A percentile compares a stretch with the other conserved stretches of the same genome.
Evolutionary conservation across 2,888 invertebrate genomes (phyloP).

Genomic region (Lycocerus yunnanus): DNA sequence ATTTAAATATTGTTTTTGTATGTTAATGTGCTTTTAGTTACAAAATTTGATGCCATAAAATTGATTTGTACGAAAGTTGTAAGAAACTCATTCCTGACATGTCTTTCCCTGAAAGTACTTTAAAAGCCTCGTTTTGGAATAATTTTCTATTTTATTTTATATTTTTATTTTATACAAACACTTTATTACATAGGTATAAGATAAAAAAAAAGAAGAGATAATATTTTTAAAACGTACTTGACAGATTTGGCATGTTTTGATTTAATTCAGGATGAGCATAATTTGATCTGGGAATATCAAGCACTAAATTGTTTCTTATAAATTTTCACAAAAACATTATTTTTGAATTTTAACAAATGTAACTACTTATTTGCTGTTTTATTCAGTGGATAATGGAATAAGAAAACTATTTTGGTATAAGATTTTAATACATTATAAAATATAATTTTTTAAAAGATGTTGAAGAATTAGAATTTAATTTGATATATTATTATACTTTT

Average conservation of each 20-base stretch:
- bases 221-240: neutral
- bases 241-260: neutral
- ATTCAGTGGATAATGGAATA: too few species aligned
- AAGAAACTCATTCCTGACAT: neutral
- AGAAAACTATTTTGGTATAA: too few species aligned
- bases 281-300: neutral
- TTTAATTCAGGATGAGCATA: neutral
- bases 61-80: slow-evolving; percentile 1
- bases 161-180: neutral
- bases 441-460: too few species aligned
- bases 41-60: neutral
- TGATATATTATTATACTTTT: too few species aligned
- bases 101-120: neutral
- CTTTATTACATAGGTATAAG: neutral
- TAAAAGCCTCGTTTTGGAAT: neutral
- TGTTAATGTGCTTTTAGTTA: slow-evolving; percentile 2
- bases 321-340: neutral
- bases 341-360: neutral
- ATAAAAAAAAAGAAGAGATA: neutral
- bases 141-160: neutral
- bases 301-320: neutral
- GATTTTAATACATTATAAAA: too few species aligned
- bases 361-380: too few species aligned
- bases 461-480: too few species aligned
- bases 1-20: slow-evolving; percentile 2